Evolutionary conservation across 2,888 invertebrate genomes (phyloP).

Genomic region (Protophormia terraenovae): DNA sequence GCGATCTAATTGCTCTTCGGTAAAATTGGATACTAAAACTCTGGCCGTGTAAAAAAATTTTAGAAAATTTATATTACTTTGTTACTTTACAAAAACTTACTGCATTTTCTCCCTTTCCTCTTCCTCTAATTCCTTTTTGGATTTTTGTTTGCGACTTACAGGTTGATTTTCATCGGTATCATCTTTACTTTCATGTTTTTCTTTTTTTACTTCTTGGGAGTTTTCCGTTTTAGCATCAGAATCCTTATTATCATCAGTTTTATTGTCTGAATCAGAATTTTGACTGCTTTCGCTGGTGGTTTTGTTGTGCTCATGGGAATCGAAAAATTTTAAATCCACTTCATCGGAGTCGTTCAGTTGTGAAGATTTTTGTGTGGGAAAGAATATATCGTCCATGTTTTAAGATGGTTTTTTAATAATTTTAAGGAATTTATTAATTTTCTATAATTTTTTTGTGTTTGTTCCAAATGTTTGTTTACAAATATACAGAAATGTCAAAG

Average conservation of each 20-base stretch:
- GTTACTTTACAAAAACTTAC: constrained; percentile 83
- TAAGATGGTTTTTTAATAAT: not conserved
- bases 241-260: constrained; percentile 48
- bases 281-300: constrained; percentile 38
- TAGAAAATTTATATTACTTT: not conserved
- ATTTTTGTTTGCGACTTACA: constrained; percentile 85
- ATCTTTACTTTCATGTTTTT: constrained; percentile 40
- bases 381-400: constrained; percentile 76
- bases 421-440: not conserved
- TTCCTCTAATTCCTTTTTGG: constrained; percentile 93
- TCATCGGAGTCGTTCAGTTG: constrained; percentile 73
- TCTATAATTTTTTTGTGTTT: too few relatives aligned
- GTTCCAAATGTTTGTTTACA: constrained; percentile 21
- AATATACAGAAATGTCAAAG: not conserved
- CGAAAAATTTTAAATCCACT: constrained; percentile 75
- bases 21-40: constrained; percentile 98
- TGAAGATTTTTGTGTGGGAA: constrained; percentile 69
- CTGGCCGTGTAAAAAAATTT: constrained; percentile 82
- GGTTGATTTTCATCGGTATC: constrained; percentile 64
- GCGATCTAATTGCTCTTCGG: constrained; percentile 97
- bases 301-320: constrained; percentile 63
- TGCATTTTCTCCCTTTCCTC: constrained; percentile 98
- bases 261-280: constrained; percentile 44
- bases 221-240: constrained; percentile 18
- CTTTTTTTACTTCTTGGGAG: constrained; percentile 34